phyloP scores from a whole-genome alignment of 2,888 invertebrate species.

The Drosophila buzzatii region DNA sequence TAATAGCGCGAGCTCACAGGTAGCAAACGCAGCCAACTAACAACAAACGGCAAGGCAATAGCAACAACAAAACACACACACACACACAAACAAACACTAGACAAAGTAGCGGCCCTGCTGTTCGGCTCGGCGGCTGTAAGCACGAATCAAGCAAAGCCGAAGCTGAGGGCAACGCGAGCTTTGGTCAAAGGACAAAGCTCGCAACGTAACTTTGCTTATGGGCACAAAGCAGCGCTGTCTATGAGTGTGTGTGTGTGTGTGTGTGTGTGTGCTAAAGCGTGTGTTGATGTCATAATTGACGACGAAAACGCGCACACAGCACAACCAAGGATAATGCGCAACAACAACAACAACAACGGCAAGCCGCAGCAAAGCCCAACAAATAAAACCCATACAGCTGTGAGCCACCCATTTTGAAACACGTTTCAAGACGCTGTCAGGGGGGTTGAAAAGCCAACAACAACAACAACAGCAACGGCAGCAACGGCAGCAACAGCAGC shows the following conservation, averaged over 20 bases:
- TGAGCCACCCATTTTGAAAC: slow-evolving; percentile 73
- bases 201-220: slow-evolving; percentile 3
- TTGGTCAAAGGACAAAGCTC: slow-evolving; percentile 60
- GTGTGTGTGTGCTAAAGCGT: slow-evolving; percentile 55
- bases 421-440: slow-evolving; percentile 67
- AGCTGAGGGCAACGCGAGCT: slow-evolving; percentile 58
- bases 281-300: slow-evolving; percentile 73
- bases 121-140: slow-evolving; percentile 45
- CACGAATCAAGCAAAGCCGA: slow-evolving; percentile 60
- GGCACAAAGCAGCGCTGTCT: slow-evolving; percentile 1
- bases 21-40: slow-evolving; percentile 12
- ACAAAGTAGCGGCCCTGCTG: slow-evolving; percentile 13
- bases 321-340: slow-evolving; percentile 60
- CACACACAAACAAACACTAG: background rate
- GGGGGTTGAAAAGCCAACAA: slow-evolving; percentile 55
- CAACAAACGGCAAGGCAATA: slow-evolving; percentile 6
- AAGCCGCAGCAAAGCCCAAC: slow-evolving; percentile 14
- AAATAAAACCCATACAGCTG: slow-evolving; percentile 51
- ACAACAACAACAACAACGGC: slow-evolving; percentile 7
- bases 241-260: slow-evolving; percentile 8
- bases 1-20: slow-evolving; percentile 15
- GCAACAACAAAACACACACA: background rate
- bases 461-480: slow-evolving; percentile 29
- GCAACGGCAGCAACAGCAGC: slow-evolving; percentile 23
- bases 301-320: slow-evolving; percentile 45